Base-by-base conservation (phyloP, 1,140 invertebrate genomes). In the Mycetomoellerius zeteki region DNA sequence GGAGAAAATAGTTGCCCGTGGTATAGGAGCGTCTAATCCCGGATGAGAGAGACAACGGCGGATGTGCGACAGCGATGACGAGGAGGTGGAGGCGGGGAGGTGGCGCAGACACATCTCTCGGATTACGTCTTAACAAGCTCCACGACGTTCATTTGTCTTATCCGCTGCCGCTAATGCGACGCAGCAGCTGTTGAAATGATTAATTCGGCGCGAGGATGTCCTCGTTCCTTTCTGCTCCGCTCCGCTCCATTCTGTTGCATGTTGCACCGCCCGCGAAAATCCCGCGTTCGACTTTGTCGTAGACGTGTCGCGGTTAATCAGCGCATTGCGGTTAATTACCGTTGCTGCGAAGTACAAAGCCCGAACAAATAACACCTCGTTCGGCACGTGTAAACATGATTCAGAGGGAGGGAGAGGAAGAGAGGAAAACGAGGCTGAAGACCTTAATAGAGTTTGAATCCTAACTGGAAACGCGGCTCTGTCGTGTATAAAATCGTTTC, bases 41-140 rank as follows among this genome's bases (percentile, higher is more conserved):
- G 91, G 92, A 94, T 93, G 92, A 93, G 65, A 69, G 37, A 69
- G 89, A 91, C 86, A 91, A 92, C 87, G 87, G 85, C 87, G 88
- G 85, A 89, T 85, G 86, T 86, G n/a, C 67, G 84, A 84, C 85
- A 85, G 80, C 73, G 80, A 75, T 6, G 75, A 47, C 47, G 77
- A 90, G 62, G 92, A 86, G 89, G 77, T 85, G 85, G 90, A 90
- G 87, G 78, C 89, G 91, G 88, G 88, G 91, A 92, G 91, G 86
- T 89, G 90, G 90, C 82, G 88, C 84, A 93, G 93, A 94, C 93
- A 91, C 92, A 94, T 95, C 94, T 94, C 94, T 94, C 93, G 92
- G 94, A 95, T 95, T 95, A 95, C 94, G 93, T 94, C 91, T 94
- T 95, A 95, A 95, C 94, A 95, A 95, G 94, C 95, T 94, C 90